These are phyloP conservation scores for Vollenhovia emeryi DNA, from an alignment of 1,140 invertebrate species.

Conservation along the genomic window DNA sequence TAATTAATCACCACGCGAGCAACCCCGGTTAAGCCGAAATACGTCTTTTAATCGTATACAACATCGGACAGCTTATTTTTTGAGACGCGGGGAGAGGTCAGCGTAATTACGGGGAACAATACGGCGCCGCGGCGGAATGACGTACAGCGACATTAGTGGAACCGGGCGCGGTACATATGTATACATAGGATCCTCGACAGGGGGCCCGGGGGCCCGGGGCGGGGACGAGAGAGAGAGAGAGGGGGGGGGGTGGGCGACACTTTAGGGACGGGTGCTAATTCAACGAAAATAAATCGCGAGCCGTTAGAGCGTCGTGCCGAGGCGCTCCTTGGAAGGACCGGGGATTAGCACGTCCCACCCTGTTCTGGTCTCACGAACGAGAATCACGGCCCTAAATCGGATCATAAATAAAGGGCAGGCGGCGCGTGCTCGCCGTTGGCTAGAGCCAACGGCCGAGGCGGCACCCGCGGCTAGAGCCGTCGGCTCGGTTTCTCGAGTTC, in stretches of 20 bases:
- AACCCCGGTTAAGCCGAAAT: conserved; percentile 30
- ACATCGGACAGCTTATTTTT: conserved; percentile 20
- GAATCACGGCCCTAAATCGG: conserved; percentile 65
- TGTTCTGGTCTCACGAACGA: conserved; percentile 54
- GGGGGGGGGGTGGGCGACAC: no score
- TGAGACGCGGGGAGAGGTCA: not conserved
- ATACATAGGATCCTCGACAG: conserved; percentile 29
- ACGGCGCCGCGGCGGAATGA: not conserved
- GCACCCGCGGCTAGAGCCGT: not conserved
- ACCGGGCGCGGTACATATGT: conserved; percentile 22
- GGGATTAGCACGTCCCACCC: conserved; percentile 59
- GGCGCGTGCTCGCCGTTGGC: not conserved
- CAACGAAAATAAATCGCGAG: conserved; percentile 66
- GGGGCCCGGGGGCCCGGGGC: not conserved
- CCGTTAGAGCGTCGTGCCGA: conserved; percentile 31
- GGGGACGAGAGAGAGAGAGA: no score
- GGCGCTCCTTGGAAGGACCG: conserved; percentile 54
- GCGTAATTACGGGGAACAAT: conserved; percentile 25
- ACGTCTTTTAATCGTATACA: conserved; percentile 38
- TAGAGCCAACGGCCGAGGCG: not conserved
- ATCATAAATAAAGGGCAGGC: conserved; percentile 64
- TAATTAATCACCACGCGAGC: conserved; percentile 43
- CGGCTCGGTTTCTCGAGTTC: conserved; percentile 26
- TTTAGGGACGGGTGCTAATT: conserved; percentile 60
- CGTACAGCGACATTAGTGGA: not conserved